Percentiles rank a stretch among this genome's conserved stretches.
These are phyloP conservation scores for Trachelus stipa DNA, from an alignment of 2,888 invertebrate genomes.

Conservation along the genomic window DNA sequence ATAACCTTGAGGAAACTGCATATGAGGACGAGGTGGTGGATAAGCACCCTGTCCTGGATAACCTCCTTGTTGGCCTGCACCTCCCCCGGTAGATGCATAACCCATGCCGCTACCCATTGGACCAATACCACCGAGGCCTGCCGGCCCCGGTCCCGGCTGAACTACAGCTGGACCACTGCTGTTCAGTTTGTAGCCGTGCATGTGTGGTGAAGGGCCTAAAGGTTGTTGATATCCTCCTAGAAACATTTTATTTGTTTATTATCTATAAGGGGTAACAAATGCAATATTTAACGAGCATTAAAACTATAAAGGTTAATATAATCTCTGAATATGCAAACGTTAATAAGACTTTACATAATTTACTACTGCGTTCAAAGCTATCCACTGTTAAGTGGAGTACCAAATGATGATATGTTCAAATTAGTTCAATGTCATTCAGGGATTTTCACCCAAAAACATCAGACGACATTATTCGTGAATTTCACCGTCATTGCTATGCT, in stretches of 20 bases:
- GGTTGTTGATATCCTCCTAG: constrained; percentile 72
- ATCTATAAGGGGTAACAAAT: constrained; percentile 25
- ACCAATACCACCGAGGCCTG: constrained; percentile 58
- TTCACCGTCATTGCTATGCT: background rate
- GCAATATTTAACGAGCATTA: background rate
- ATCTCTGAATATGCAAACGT: background rate
- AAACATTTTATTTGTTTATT: constrained; percentile 33
- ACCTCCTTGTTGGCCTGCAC: constrained; percentile 69
- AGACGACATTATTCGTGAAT: background rate
- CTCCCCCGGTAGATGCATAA: constrained; percentile 58
- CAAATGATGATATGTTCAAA: background rate
- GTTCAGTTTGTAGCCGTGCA: constrained; percentile 74
- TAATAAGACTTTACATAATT: background rate
- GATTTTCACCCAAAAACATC: background rate
- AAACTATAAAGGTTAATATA: background rate
- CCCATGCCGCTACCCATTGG: constrained; percentile 61
- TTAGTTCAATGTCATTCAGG: background rate
- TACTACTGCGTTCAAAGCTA: background rate
- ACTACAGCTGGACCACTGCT: constrained; percentile 65
- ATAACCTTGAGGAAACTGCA: constrained; percentile 66
- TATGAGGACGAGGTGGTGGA: constrained; percentile 67
- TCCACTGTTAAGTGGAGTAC: background rate
- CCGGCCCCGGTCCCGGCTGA: constrained; percentile 68
- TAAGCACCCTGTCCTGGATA: constrained; percentile 63
- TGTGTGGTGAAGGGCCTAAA: constrained; percentile 73